Percentiles rank a stretch among this genome's conserved stretches.
These are phyloP conservation scores for Drosophila anomalata DNA, from an alignment of 2,888 invertebrate genomes.

Conservation along the genomic window DNA sequence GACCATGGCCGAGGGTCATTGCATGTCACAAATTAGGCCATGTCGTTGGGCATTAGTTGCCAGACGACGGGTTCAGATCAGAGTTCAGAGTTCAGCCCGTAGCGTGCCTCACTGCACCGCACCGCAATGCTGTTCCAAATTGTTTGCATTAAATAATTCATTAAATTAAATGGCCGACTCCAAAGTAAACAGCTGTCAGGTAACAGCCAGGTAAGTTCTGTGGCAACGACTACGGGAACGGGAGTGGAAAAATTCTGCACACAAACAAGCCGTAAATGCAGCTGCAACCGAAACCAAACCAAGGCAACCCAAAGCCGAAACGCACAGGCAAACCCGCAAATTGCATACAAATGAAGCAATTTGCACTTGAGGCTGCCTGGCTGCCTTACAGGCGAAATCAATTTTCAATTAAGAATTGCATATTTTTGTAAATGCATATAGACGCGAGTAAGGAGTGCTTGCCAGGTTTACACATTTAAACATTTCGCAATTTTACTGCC, in stretches of 20 bases:
- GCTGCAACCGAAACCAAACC: conserved; percentile 33
- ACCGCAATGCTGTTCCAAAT: conserved; percentile 22
- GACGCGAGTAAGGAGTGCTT: background rate
- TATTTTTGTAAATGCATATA: conserved; percentile 47
- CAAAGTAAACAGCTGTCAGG: conserved; percentile 34
- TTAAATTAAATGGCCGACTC: conserved; percentile 41
- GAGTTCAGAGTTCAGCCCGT: conserved; percentile 1
- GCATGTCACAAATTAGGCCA: conserved; percentile 29
- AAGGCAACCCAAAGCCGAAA: conserved; percentile 36
- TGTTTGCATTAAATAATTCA: conserved; percentile 45
- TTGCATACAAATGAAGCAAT: conserved; percentile 73
- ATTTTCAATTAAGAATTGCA: conserved; percentile 69
- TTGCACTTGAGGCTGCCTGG: conserved; percentile 51
- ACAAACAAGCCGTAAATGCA: conserved; percentile 41
- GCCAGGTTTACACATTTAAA: conserved; percentile 27
- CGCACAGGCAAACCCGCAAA: conserved; percentile 50
- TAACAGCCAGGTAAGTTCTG: conserved; percentile 10
- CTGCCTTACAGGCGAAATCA: conserved; percentile 48
- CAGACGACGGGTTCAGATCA: conserved; percentile 2
- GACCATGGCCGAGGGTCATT: conserved; percentile 5
- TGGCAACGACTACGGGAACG: conserved; percentile 1
- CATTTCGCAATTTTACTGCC: conserved; percentile 12
- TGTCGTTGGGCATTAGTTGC: conserved; percentile 29
- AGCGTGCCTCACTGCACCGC: conserved; percentile 1
- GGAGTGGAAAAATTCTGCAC: conserved; percentile 28